Evolutionary conservation across 2,113 vertebrate species (phyloP).

Genomic region (Ceyx cyanopectus): DNA sequence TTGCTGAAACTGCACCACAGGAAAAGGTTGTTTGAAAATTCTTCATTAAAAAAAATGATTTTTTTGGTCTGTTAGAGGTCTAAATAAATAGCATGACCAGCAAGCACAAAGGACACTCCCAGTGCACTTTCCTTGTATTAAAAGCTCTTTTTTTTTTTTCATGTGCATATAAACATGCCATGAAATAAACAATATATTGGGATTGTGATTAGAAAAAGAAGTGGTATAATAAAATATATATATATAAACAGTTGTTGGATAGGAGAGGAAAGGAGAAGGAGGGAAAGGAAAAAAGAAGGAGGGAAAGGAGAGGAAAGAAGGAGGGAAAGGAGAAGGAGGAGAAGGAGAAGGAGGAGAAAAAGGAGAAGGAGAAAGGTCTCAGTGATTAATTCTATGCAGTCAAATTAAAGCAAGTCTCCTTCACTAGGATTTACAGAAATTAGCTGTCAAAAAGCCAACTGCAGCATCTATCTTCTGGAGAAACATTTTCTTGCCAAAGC

Average conservation of each 20-base stretch:
- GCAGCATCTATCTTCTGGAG: not conserved
- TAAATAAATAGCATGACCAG: not conserved
- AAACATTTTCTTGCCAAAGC: not conserved
- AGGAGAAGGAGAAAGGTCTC: not conserved
- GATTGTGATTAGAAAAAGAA: not conserved
- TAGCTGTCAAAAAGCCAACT: slow-evolving; percentile 29
- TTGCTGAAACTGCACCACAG: not conserved
- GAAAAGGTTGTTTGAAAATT: not conserved
- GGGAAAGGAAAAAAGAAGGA: too few relatives aligned
- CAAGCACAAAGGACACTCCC: not conserved
- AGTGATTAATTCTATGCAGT: not conserved
- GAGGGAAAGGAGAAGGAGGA: too few relatives aligned
- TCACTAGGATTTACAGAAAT: slow-evolving; percentile 4
- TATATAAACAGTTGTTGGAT: not conserved
- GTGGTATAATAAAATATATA: not conserved
- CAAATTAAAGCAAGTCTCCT: slow-evolving; percentile 40
- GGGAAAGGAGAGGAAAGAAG: too few relatives aligned
- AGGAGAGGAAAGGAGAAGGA: too few relatives aligned
- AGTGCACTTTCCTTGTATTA: not conserved
- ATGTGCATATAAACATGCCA: not conserved
- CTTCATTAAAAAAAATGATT: not conserved
- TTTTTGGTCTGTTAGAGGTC: not conserved
- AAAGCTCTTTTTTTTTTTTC: not conserved
- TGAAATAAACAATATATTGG: not conserved
- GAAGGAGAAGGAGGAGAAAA: too few relatives aligned